Evolutionary conservation across 1,140 invertebrate genomes (phyloP), one percentile per base, ranked within the genome.

Genomic region (Macrobrachium rosenbergii): DNA sequence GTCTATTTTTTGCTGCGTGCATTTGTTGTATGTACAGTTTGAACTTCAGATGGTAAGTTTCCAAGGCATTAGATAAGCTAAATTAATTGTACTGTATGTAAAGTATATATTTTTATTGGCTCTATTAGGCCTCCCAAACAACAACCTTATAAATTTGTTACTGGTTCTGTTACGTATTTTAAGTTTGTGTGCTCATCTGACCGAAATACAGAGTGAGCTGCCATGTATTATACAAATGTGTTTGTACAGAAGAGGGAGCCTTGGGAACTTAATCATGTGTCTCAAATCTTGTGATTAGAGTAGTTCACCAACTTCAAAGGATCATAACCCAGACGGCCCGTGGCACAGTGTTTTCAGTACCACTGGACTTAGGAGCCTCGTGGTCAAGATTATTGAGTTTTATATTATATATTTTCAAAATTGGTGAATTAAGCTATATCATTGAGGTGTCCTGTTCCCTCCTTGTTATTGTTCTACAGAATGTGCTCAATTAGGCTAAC

Each of bases 401-500:
- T 75, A 69, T 81, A 79, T 87, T 87, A 87, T 87, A 87, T 87
- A 87, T 87, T 87, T 87, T 87, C 85, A 87, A 62, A 73, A 82
- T 87, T 87, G 85, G 85, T 87, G 85, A 87, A 87, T 87, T 87
- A 87, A 87, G 64, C 85, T 87, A 87, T 81, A 87, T 87, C 85
- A 87, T 81, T 82, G 85, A 87, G 85, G 85, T 87, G 85, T 87
- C 85, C 81, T 87, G 85, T 87, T 87, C 85, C 85, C 85, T 87
- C 85, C 85, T 87, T 87, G 85, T 87, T 87, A 87, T 87, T 87
- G 85, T 81, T 87, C 78, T 87, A 87, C 85, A 87, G 85, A 87
- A 87, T 87, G 85, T 87, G 85, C 85, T 87, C 85, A 87, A 87
- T 87, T 87, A 87, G 85, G 85, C 85, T 87, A 87, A 87, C 85